Evolutionary conservation across 1,140 invertebrate species (phyloP).

Genomic region (Brachionus angularis): DNA sequence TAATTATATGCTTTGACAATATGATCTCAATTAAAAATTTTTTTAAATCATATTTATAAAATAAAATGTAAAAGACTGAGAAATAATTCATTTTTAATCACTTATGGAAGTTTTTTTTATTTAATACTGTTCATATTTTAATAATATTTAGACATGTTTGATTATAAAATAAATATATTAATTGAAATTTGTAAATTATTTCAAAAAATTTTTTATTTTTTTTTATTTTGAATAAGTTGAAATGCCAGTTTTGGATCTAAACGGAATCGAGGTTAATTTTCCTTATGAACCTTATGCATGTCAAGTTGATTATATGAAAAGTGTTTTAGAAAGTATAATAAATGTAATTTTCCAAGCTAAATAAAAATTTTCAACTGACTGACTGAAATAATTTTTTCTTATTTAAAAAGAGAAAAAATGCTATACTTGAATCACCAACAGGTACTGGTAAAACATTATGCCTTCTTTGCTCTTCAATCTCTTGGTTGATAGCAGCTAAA

Average conservation of each 20-base stretch:
- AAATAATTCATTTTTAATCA: too few relatives aligned
- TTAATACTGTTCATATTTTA: too few relatives aligned
- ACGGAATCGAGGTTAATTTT: slow-evolving; percentile 76
- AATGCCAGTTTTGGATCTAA: slow-evolving; percentile 61
- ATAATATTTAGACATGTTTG: too few relatives aligned
- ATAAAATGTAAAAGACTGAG: too few relatives aligned
- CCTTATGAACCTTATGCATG: slow-evolving; percentile 91
- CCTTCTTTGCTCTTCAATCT: slow-evolving; percentile 69
- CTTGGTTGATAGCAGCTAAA: slow-evolving; percentile 63
- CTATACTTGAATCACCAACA: slow-evolving; percentile 78
- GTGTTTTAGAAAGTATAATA: slow-evolving; percentile 82
- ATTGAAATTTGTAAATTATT: too few relatives aligned
- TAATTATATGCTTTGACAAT: too few relatives aligned
- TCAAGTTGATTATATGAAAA: slow-evolving; percentile 84
- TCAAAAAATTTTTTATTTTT: background rate
- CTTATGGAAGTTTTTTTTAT: too few relatives aligned
- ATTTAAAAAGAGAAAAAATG: slow-evolving; percentile 62
- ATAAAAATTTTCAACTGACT: too few relatives aligned
- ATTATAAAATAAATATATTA: too few relatives aligned
- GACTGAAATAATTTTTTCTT: background rate
- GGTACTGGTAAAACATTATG: slow-evolving; percentile 81
- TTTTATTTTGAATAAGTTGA: background rate
- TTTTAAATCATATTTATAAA: too few relatives aligned
- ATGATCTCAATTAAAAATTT: too few relatives aligned
- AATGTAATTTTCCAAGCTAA: slow-evolving; percentile 58